Percentiles rank a stretch among this genome's conserved stretches.
Conservation (phyloP, 2,113 vertebrate genomes). For the Mesitornis unicolor region DNA sequence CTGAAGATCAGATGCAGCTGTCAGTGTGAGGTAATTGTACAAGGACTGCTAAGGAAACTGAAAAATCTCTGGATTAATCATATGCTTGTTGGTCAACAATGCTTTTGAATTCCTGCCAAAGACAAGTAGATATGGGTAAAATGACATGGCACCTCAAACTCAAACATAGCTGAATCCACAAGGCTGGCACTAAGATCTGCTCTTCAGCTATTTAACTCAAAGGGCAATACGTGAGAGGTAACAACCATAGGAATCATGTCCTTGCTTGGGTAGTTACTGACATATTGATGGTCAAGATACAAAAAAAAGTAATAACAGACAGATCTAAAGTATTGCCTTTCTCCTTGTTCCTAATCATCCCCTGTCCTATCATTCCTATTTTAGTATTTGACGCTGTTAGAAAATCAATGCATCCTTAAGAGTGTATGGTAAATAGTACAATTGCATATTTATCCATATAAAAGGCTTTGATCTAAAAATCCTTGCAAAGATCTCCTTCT, state of each 20-base stretch:
- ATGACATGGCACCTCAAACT: slow-evolving; percentile 29
- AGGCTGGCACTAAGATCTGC: neutral
- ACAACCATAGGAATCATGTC: neutral
- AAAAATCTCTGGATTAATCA: slow-evolving; percentile 41
- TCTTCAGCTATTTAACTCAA: slow-evolving; percentile 9
- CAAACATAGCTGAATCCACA: neutral
- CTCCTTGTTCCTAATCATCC: neutral
- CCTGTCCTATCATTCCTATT: neutral
- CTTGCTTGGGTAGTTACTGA: neutral
- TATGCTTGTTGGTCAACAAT: slow-evolving; percentile 35
- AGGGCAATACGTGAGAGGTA: neutral
- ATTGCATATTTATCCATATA: neutral
- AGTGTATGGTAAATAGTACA: neutral
- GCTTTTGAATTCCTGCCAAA: slow-evolving; percentile 14
- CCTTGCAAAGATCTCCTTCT: neutral
- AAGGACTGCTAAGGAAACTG: slow-evolving; percentile 36
- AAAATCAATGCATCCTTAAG: neutral
- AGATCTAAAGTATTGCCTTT: neutral
- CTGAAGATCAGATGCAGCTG: slow-evolving; percentile 66
- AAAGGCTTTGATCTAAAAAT: neutral
- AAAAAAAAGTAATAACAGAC: neutral
- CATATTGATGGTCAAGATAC: neutral
- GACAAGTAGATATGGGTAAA: slow-evolving; percentile 10
- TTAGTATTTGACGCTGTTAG: neutral
- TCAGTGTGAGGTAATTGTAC: slow-evolving; percentile 37